These are phyloP conservation scores for Cyprinodon brontotheroides DNA, from an alignment of 2,113 vertebrate species.

Conservation along the genomic window DNA sequence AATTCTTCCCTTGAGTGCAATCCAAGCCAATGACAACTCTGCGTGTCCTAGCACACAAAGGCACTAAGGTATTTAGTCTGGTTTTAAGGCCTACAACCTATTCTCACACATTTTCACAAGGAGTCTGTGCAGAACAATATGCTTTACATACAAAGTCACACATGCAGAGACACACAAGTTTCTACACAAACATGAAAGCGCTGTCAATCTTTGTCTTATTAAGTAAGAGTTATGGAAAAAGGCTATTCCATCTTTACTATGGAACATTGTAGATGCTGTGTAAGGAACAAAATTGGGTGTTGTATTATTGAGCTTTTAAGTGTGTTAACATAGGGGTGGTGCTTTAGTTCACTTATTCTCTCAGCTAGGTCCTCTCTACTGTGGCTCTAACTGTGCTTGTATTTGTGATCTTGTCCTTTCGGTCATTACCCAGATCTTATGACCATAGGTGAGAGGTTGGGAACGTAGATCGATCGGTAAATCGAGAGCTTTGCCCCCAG, in stretches of 20 bases:
- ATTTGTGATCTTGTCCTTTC: too few species aligned
- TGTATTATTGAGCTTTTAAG: slow-evolving; percentile 69
- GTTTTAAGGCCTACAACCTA: slow-evolving; percentile 50
- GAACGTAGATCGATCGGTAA: too few species aligned
- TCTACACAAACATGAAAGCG: slow-evolving; percentile 15
- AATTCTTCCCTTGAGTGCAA: slow-evolving; percentile 65
- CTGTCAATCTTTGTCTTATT: slow-evolving; percentile 66
- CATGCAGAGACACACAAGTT: not conserved
- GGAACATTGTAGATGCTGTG: slow-evolving; percentile 61
- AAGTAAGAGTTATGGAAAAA: slow-evolving; percentile 61
- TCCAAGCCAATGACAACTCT: slow-evolving; percentile 66
- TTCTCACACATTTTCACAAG: slow-evolving; percentile 56
- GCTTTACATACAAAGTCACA: slow-evolving; percentile 16
- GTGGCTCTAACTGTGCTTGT: not conserved
- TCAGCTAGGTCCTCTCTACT: slow-evolving; percentile 40
- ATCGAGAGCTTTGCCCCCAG: too few species aligned
- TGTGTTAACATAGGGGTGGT: slow-evolving; percentile 59
- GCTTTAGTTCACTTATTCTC: slow-evolving; percentile 64
- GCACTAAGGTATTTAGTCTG: slow-evolving; percentile 62
- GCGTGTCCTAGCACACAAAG: slow-evolving; percentile 59
- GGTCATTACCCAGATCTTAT: too few species aligned
- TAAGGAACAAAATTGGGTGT: slow-evolving; percentile 68
- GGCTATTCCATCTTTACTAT: slow-evolving; percentile 48
- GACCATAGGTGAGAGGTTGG: too few species aligned
- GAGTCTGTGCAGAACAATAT: slow-evolving; percentile 11